These are phyloP conservation scores for Cataglyphis cursor DNA, from an alignment of 2,888 invertebrate genomes.

Conservation along the genomic window DNA sequence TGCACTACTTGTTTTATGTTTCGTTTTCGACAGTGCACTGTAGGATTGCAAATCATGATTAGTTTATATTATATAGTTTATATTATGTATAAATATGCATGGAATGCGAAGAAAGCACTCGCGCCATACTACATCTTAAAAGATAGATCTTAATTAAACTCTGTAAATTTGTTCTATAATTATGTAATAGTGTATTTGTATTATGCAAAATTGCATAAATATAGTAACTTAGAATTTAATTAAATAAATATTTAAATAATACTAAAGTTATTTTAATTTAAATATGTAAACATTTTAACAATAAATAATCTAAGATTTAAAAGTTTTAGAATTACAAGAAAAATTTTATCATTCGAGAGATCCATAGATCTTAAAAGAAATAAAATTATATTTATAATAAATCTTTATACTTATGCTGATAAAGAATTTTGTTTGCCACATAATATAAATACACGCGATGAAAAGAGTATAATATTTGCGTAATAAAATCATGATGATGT, in stretches of 20 bases:
- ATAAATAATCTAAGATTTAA: not conserved
- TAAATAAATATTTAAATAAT: conserved; percentile 5
- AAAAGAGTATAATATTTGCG: not conserved
- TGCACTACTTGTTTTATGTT: conserved; percentile 74
- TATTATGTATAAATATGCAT: conserved; percentile 47
- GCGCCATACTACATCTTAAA: conserved; percentile 9
- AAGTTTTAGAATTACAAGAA: not conserved
- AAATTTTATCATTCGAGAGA: not conserved
- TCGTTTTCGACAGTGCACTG: conserved; percentile 73
- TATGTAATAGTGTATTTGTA: conserved; percentile 35
- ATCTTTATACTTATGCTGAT: not conserved
- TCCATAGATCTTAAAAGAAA: not conserved
- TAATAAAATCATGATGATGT: conserved; percentile 14
- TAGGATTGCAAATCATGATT: conserved; percentile 72
- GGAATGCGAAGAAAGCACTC: conserved; percentile 28
- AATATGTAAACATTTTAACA: not conserved
- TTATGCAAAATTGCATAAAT: conserved; percentile 14
- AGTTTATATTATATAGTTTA: conserved; percentile 52
- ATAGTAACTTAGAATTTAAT: not conserved
- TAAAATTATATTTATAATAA: not conserved
- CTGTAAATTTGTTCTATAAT: not conserved
- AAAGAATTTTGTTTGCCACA: conserved; percentile 9
- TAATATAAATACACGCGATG: conserved; percentile 17
- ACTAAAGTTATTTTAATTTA: not conserved
- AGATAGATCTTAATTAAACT: conserved; percentile 9